phyloP scores from a whole-genome alignment of 1,140 invertebrate species.

The Psix sp. region DNA sequence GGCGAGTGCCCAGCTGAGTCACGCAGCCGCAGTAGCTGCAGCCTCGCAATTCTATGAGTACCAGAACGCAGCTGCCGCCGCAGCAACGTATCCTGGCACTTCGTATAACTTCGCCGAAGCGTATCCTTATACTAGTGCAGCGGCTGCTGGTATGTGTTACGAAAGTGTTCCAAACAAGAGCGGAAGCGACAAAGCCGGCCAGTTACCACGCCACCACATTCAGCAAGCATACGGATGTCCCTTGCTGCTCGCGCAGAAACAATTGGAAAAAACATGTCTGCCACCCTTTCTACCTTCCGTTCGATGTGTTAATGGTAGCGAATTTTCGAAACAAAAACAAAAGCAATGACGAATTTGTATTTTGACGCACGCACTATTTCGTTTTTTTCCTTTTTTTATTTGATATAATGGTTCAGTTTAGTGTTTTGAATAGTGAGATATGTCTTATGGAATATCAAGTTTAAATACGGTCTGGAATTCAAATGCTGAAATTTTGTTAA shows the following conservation, averaged over 20 bases:
- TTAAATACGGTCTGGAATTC: too few relatives aligned
- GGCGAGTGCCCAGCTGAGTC: constrained; percentile 79
- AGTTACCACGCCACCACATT: constrained; percentile 59
- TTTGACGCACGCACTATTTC: too few relatives aligned
- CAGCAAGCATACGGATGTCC: constrained; percentile 65
- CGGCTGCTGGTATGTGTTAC: constrained; percentile 76
- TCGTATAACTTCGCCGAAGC: constrained; percentile 85
- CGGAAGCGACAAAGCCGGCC: constrained; percentile 58
- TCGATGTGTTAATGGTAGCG: constrained; percentile 74
- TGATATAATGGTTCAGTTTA: too few relatives aligned
- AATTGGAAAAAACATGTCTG: constrained; percentile 71
- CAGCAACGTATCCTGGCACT: constrained; percentile 83
- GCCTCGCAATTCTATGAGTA: constrained; percentile 87
- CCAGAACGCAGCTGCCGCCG: constrained; percentile 82
- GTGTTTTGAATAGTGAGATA: too few relatives aligned
- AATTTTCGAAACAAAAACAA: constrained; percentile 55
- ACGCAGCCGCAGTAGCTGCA: constrained; percentile 84
- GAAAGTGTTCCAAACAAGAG: constrained; percentile 69
- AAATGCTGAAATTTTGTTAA: too few relatives aligned
- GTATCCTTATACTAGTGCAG: constrained; percentile 81
- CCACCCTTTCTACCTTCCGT: constrained; percentile 72
- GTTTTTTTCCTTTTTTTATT: too few relatives aligned
- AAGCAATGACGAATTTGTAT: too few relatives aligned
- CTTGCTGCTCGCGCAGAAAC: constrained; percentile 67
- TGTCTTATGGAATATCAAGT: too few relatives aligned